Base-by-base conservation (phyloP, 1,140 invertebrate genomes). In the Oreohelix idahoensis region DNA sequence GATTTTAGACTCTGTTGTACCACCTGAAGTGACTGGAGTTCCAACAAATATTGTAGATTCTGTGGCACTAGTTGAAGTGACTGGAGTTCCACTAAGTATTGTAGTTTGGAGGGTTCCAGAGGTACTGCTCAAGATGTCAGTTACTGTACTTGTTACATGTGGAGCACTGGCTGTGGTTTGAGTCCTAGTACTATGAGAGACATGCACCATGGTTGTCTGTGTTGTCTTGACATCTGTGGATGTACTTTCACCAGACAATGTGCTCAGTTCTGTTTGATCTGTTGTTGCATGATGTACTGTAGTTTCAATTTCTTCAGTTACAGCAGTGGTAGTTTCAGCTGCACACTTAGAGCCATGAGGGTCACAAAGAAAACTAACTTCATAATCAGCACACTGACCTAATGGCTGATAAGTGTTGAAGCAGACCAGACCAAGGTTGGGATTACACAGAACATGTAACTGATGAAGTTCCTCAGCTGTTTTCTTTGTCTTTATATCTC, bases 291-390 rank as follows among this genome's bases (percentile, higher is more conserved):
- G 42, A 45, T 8, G 5, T 5, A 8, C 15, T 45, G 15, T 45
- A 45, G 42, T 45, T 45, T 5, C 15, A 45, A 15, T 45, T 45
- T 45, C 42, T 45, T 45, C 42, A 45, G 5, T 45, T 8, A 45
- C 42, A 45, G 42, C 5, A 8, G 29, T 39, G 2, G 32, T 35
- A n/a, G n/a, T n/a, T 73, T 11, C n/a, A 36, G 70, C 81, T 88
- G 39, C 86, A 83, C 66, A 87, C 26, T 32, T 79, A 84, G 58
- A 84, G 79, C 35, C 42, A 49, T 8, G 10, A n/a, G 87, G 86
- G 49, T 94, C 91, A 88, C 96, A 96, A 36, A 94, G 93, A 42
- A 96, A 94, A 35, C 95, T 93, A 26, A 96, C 94, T 90, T 96
- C 95, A 90, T 96, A 96, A 89, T 96, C 95, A 42, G 87, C 87